Evolutionary conservation across 2,888 invertebrate genomes (phyloP), one percentile per base, ranked within the genome.

Genomic region (Xanthostigma xanthostigma): DNA sequence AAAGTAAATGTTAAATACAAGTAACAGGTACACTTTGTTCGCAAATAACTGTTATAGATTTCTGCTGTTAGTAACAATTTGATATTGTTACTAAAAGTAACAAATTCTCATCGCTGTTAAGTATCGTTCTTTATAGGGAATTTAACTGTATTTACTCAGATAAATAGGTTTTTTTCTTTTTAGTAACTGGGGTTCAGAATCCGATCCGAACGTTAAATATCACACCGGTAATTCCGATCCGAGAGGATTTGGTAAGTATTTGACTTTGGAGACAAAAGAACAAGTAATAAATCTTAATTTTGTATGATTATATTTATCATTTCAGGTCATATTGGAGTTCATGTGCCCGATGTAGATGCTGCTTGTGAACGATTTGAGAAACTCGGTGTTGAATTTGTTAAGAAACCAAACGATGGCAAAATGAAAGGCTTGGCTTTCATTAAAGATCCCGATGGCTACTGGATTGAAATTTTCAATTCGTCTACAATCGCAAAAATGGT

Each of bases 181-280:
- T 68, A 94, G 93, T 64, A 95, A 95, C 64, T 95, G 94, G 93
- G 95, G 95, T 13, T 88, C 91, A 1, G 95, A 95, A 69, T 79
- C 75, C 47, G 87, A 92, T 58, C 72, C 77, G 1, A 78, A 82
- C 53, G 79, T 81, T 1, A 71, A 71, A 45, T 93, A 94, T 64
- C 93, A 95, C 66, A 90, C 82, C 63, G 95, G 95, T 4, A 95
- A 95, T 66, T 71, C 78, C 0, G 92, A 93, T 12, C 94, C 93
- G 0, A 72, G 84, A 52, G 94, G 94, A 33, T 95, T 79, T 65
- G 94, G 82, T 80, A 62, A 61, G 64, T 58, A 41, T 44, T 45
- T 43, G 44, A 48, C 13, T 40, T 39, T 34, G 12, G 6, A 9
- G 11, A 11, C 46, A 53, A 51, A 9, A n/a, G 3, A 34, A 38